Conservation (phyloP, 35 echinoderm and acorn worm species). For the Chiridota heheva region DNA sequence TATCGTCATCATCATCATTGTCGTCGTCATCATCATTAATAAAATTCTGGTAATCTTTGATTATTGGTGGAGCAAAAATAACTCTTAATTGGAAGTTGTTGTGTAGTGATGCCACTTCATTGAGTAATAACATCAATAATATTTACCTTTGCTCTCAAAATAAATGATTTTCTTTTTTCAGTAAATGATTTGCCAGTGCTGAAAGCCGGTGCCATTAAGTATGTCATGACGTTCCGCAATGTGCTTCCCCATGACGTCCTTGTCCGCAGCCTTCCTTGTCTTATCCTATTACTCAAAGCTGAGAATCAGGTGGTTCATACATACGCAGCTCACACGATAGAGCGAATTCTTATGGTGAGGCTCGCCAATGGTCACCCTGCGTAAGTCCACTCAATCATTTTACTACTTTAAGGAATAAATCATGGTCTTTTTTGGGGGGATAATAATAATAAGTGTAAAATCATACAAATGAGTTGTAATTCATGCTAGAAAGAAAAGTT, state of each 20-base stretch:
- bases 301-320: slow-evolving; percentile 96
- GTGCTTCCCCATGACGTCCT: slow-evolving; percentile 69
- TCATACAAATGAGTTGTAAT: too few species aligned
- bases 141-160: too few species aligned
- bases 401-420: not conserved
- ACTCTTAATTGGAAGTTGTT: too few species aligned
- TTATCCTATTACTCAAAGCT: slow-evolving; percentile 73
- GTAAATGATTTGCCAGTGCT: slow-evolving; percentile 85
- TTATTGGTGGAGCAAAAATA: too few species aligned
- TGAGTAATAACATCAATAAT: too few species aligned
- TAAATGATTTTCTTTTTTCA: too few species aligned
- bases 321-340: slow-evolving; percentile 79
- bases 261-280: slow-evolving; percentile 45
- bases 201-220: slow-evolving; percentile 95
- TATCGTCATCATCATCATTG: too few species aligned
- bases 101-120: too few species aligned
- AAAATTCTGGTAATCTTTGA: too few species aligned
- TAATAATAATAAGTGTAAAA: too few species aligned
- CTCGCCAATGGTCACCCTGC: slow-evolving; percentile 49
- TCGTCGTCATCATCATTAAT: too few species aligned
- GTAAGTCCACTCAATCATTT: slow-evolving; percentile 61
- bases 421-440: not conserved
- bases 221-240: slow-evolving; percentile 79
- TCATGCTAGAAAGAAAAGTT: too few species aligned
- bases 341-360: slow-evolving; percentile 71